Conservation (phyloP, 2,113 vertebrate genomes). For the Alosa alosa region DNA sequence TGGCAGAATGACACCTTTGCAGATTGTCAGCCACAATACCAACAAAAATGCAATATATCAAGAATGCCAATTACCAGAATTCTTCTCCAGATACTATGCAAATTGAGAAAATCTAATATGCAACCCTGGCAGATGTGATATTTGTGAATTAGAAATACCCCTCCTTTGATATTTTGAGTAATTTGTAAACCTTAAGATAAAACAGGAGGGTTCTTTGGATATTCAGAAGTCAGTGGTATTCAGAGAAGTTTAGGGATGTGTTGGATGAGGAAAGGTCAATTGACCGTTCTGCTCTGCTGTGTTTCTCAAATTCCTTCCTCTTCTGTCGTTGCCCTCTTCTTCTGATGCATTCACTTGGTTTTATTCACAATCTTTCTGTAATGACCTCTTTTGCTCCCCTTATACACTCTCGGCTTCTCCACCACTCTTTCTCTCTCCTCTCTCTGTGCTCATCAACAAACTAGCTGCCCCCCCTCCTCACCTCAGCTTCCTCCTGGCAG, state of each 20-base stretch:
- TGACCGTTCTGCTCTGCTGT: not conserved
- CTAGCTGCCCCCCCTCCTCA: not conserved
- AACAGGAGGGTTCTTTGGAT: not conserved
- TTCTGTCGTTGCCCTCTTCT: not conserved
- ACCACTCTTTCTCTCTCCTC: not conserved
- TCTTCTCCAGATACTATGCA: not conserved
- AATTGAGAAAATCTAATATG: not conserved
- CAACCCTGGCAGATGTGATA: not conserved
- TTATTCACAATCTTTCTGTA: not conserved
- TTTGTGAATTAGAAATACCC: not conserved
- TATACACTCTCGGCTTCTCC: not conserved
- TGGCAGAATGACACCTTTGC: not conserved
- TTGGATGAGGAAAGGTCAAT: not conserved
- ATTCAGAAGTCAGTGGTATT: not conserved
- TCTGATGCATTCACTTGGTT: not conserved
- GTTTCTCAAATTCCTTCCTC: not conserved
- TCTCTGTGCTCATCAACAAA: not conserved
- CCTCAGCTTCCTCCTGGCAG: too few relatives aligned
- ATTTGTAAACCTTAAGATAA: not conserved
- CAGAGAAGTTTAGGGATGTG: not conserved
- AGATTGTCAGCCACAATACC: not conserved
- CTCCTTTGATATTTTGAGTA: not conserved
- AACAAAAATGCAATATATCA: not conserved
- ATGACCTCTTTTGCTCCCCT: not conserved
- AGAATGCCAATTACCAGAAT: not conserved